Evolutionary conservation across 2,888 invertebrate species (phyloP).

Genomic region (Schizotus pectinicornis): DNA sequence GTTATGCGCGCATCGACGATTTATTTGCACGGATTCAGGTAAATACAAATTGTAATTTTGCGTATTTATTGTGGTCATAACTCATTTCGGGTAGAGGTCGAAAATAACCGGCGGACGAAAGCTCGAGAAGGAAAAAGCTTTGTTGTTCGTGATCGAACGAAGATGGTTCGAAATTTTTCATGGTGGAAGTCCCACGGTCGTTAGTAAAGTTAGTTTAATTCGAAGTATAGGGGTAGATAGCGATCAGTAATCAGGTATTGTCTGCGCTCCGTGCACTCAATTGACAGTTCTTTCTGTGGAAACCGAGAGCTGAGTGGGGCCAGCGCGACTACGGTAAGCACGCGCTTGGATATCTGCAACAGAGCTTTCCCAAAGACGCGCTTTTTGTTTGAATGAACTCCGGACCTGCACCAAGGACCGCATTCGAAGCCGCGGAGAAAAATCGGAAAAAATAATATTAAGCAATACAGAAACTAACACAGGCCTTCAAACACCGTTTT

Average conservation of each 20-base stretch:
- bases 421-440: too few relatives aligned
- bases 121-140: neutral
- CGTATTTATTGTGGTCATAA: neutral
- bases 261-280: neutral
- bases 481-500: too few relatives aligned
- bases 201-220: slow-evolving; percentile 2
- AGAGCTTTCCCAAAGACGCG: too few relatives aligned
- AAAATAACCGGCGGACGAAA: neutral
- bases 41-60: slow-evolving; percentile 6
- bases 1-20: slow-evolving; percentile 17
- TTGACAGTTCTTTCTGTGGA: neutral
- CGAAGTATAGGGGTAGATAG: slow-evolving; percentile 47
- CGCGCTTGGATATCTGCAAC: too few relatives aligned
- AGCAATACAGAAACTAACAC: too few relatives aligned
- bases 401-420: too few relatives aligned
- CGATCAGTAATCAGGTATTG: slow-evolving; percentile 50
- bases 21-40: slow-evolving; percentile 15
- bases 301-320: too few relatives aligned
- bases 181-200: neutral
- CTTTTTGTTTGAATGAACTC: too few relatives aligned
- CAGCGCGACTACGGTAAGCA: too few relatives aligned
- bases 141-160: neutral
- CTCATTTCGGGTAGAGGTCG: neutral
- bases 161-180: neutral
- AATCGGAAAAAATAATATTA: too few relatives aligned